Evolutionary conservation across 1,140 invertebrate genomes (phyloP).

Genomic region (Heliconius hewitsoni): DNA sequence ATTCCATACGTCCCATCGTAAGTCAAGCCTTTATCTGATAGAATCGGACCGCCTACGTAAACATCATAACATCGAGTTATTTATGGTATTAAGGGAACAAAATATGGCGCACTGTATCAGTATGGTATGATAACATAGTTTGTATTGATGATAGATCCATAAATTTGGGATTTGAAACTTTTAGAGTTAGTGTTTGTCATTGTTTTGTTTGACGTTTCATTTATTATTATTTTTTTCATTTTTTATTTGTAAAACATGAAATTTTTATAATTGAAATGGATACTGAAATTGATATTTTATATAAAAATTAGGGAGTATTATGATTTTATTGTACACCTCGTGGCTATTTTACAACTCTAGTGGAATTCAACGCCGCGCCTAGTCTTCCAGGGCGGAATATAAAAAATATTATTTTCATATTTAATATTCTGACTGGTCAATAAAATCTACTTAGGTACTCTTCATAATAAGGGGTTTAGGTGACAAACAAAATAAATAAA

Average conservation of each 20-base stretch:
- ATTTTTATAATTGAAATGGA: background rate
- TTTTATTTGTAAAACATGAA: background rate
- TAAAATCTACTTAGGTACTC: no score
- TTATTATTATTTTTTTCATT: background rate
- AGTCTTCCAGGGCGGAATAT: background rate
- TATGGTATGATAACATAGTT: conserved; percentile 34
- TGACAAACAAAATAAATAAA: no score
- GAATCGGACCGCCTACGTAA: conserved; percentile 45
- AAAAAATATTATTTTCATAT: background rate
- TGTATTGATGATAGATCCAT: conserved; percentile 21
- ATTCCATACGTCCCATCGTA: conserved; percentile 28
- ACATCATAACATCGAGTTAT: conserved; percentile 49
- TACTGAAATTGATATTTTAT: background rate
- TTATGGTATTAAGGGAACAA: conserved; percentile 47
- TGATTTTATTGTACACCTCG: no score
- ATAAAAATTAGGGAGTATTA: background rate
- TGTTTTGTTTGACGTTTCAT: conserved; percentile 14
- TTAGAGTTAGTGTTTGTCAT: conserved; percentile 1
- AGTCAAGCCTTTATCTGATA: conserved; percentile 42
- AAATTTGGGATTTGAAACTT: conserved; percentile 25
- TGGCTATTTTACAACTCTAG: background rate
- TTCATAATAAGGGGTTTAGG: no score
- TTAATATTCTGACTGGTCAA: no score
- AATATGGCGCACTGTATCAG: conserved; percentile 41
- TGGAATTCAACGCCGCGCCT: background rate